Base-by-base conservation (phyloP, 2,888 invertebrate genomes). In the Heliconius charithonia region DNA sequence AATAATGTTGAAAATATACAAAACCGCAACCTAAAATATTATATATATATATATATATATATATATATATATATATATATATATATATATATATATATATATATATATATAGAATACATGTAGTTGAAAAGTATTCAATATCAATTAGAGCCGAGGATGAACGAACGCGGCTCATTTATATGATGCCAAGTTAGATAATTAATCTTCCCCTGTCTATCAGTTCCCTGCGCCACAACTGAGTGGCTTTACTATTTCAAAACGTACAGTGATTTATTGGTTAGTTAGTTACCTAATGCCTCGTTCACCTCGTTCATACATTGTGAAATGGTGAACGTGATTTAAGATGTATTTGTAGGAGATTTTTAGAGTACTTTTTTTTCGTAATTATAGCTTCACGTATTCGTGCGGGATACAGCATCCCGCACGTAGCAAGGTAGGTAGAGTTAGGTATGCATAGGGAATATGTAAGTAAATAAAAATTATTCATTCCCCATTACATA, bases 161-260 rank as follows among this genome's bases (percentile, higher is more conserved):
- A 66, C 67, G 69, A 62, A 32, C 66, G 41, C 19, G 62, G 41
- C 67, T 45, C 73, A 77, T 77, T 77, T 66, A 77, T 73, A 73
- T 67, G 56, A 66, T 59, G 72, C 67, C 59, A 66, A 77, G 32
- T 72, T 72, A 59, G 77, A 73, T 73, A 77, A 77, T 77, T 77
- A 77, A 77, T 77, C 66, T 72, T 66, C 71, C 25, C 72, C 56
- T 76, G 76, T 79, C 72, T 71, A 75, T 79, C 79, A 76, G 65
- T 45, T 75, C 71, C 75, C 66, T 65, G 63, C 45, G 37, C 73
- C 73, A 37, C 59, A 73, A 73, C 62, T 37, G 56, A 59, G 73
- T 74, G 62, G 41, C 27, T 62, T 74, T 63, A 62, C 74, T 41
- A 74, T 74, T 63, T 63, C 74, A 63, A 74, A 63, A 74, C 32